A percentile compares a stretch with the other conserved stretches of the same genome.
These are phyloP conservation scores for Zosterops borbonicus DNA, from an alignment of 2,113 vertebrate genomes.

Conservation along the genomic window DNA sequence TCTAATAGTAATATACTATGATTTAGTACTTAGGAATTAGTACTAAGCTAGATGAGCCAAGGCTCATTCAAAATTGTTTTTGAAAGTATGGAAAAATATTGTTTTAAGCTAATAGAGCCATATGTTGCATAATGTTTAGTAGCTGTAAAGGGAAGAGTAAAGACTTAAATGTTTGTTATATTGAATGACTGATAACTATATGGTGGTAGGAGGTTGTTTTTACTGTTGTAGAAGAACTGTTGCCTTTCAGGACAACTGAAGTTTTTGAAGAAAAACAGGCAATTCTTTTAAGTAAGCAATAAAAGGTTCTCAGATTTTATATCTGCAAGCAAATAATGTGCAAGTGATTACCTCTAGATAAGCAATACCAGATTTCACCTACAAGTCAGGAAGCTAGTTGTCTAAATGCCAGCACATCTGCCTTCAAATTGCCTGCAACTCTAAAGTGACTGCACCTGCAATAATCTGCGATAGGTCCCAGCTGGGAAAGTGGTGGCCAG, in stretches of 20 bases:
- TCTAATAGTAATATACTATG: not conserved
- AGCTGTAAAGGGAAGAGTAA: not conserved
- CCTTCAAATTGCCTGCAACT: not conserved
- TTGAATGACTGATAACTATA: not conserved
- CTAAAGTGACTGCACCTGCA: slow-evolving; percentile 12
- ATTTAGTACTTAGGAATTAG: not conserved
- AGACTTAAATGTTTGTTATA: not conserved
- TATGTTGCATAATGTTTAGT: not conserved
- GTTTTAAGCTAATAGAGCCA: not conserved
- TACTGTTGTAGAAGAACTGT: not conserved
- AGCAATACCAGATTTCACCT: slow-evolving; percentile 7
- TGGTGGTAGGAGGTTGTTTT: not conserved
- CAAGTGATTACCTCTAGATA: slow-evolving; percentile 1
- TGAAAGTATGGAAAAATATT: not conserved
- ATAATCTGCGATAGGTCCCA: not conserved
- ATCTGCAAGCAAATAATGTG: not conserved
- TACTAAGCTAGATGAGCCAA: not conserved
- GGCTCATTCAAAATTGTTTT: not conserved
- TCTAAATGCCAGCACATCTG: slow-evolving; percentile 31
- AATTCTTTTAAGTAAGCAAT: not conserved
- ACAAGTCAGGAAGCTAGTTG: not conserved
- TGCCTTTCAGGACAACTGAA: not conserved
- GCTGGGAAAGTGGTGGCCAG: not conserved
- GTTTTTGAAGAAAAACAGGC: not conserved
- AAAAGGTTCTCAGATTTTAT: not conserved